Evolutionary conservation across 1,140 invertebrate genomes (phyloP).

Genomic region (Brachionus rotundiformis): DNA sequence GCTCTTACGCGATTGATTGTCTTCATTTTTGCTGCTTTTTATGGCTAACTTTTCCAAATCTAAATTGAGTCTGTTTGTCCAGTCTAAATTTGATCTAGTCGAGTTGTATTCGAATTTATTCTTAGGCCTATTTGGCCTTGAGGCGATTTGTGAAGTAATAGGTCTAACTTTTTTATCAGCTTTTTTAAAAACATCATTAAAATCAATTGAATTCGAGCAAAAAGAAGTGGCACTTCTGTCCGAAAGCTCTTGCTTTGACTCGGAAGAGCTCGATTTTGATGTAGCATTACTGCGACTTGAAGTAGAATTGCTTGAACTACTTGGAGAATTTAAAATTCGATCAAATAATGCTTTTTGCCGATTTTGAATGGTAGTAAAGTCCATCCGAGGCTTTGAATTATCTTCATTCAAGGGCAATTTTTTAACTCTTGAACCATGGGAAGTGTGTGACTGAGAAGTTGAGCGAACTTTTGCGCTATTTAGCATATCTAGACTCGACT

Average conservation of each 20-base stretch:
- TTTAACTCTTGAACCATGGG: not conserved
- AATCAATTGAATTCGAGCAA: constrained; percentile 14
- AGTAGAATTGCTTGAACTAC: not conserved
- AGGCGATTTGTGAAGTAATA: constrained; percentile 1
- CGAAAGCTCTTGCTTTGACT: not conserved
- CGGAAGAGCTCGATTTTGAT: not conserved
- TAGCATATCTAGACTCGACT: not conserved
- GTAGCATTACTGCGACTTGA: constrained; percentile 8
- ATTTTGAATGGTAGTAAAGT: not conserved
- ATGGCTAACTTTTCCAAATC: not conserved
- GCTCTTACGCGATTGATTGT: constrained; percentile 9
- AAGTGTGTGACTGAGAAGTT: not conserved
- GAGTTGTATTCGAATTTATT: constrained; percentile 18
- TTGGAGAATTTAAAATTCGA: not conserved
- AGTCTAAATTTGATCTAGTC: constrained; percentile 20
- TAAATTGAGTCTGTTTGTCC: not conserved
- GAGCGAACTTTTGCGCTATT: not conserved
- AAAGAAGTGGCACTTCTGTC: not conserved
- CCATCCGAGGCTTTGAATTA: not conserved
- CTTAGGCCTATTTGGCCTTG: not conserved
- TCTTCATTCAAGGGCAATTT: not conserved
- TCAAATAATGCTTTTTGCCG: constrained; percentile 3
- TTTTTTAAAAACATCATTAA: not conserved
- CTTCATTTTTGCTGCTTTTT: constrained; percentile 5
- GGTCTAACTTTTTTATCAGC: not conserved